Evolutionary conservation across 1,140 invertebrate genomes (phyloP).

Genomic region (Cherax quadricarinatus): DNA sequence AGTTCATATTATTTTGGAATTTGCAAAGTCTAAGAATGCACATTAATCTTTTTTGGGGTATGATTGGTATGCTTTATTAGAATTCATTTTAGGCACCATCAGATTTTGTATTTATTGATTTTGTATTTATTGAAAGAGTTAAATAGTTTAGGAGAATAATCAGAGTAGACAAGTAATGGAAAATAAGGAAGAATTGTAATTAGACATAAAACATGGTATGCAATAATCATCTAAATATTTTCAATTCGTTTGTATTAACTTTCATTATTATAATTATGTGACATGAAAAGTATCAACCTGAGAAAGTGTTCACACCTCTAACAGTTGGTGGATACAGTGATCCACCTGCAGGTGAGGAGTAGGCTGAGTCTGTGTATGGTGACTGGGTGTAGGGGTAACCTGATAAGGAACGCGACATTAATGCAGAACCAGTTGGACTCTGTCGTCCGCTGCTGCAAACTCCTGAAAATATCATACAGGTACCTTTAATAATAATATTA

Average conservation of each 20-base stretch:
- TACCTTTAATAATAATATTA: no score
- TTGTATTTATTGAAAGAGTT: no score
- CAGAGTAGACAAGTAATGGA: no score
- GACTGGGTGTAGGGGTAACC: slow-evolving; percentile 55
- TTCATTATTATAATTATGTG: neutral
- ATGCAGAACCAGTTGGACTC: slow-evolving; percentile 2
- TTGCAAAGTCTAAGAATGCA: no score
- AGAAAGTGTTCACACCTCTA: slow-evolving; percentile 18
- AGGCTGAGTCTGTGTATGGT: slow-evolving; percentile 58
- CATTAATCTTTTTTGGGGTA: no score
- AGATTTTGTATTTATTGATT: no score
- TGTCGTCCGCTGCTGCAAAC: slow-evolving; percentile 51
- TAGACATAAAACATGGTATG: no score
- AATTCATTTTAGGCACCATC: no score
- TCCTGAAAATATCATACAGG: slow-evolving; percentile 16
- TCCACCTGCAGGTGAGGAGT: slow-evolving; percentile 63
- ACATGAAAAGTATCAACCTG: neutral
- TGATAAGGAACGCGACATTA: slow-evolving; percentile 55
- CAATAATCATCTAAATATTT: neutral
- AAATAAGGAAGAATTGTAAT: no score
- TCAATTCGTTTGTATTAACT: neutral
- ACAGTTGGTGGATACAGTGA: slow-evolving; percentile 73
- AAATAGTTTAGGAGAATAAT: no score
- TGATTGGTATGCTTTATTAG: no score
- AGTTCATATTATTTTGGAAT: no score